A percentile compares a stretch with the other conserved stretches of the same genome.
phyloP scores from a whole-genome alignment of 1,140 invertebrate species.

The Drosophila bipectinata region DNA sequence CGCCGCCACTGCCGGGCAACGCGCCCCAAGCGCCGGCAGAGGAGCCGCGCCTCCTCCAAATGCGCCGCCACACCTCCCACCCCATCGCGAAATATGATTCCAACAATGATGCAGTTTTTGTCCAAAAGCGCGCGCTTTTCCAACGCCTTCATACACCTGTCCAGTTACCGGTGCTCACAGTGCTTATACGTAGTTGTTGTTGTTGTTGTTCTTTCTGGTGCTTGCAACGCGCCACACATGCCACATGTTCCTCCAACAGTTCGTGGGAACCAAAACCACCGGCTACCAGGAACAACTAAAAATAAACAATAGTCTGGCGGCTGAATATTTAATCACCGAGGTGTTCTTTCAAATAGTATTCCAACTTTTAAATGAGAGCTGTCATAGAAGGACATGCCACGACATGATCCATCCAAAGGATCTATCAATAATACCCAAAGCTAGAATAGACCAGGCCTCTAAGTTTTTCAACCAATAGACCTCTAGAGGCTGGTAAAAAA shows the following conservation, averaged over 20 bases:
- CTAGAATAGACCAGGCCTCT: too few relatives aligned
- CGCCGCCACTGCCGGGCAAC: neutral
- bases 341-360: too few relatives aligned
- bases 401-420: too few relatives aligned
- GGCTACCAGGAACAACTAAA: neutral
- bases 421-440: too few relatives aligned
- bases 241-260: neutral
- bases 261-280: neutral
- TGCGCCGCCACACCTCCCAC: neutral
- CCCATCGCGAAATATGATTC: neutral
- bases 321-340: too few relatives aligned
- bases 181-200: neutral
- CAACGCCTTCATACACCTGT: slow-evolving; percentile 23
- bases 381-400: too few relatives aligned
- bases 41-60: neutral
- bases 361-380: too few relatives aligned
- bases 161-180: slow-evolving; percentile 4
- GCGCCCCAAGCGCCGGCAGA: neutral
- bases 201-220: neutral
- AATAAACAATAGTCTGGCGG: neutral
- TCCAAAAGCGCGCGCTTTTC: slow-evolving; percentile 41
- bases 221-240: too few relatives aligned
- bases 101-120: slow-evolving; percentile 21
- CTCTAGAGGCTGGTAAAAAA: too few relatives aligned
- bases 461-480: too few relatives aligned